Evolutionary conservation across 2,113 vertebrate genomes (phyloP).

Genomic region (Hemibagrus wyckioides): DNA sequence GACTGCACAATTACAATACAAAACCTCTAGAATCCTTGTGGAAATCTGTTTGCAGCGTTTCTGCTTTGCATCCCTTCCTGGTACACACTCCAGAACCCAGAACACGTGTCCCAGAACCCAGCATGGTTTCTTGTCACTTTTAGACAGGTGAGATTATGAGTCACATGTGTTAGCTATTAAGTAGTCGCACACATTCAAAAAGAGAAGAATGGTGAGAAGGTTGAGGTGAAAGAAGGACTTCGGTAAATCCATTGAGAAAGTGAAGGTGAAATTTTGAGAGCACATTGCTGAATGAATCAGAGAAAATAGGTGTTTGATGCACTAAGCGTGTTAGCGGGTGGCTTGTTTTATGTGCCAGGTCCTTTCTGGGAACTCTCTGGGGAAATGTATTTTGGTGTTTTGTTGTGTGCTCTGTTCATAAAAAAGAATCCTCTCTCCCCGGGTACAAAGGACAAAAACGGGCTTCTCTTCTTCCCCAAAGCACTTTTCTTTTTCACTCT

Average conservation of each 20-base stretch:
- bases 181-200: background rate
- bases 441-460: background rate
- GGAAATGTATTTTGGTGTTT: conserved; percentile 43
- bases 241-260: conserved; percentile 9
- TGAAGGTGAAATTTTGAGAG: conserved; percentile 1
- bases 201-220: background rate
- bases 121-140: background rate
- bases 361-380: conserved; percentile 48
- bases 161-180: background rate
- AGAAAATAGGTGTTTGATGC: conserved; percentile 49
- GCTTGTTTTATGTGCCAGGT: conserved; percentile 33
- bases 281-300: conserved; percentile 42
- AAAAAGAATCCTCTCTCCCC: conserved; percentile 46
- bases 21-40: background rate
- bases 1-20: conserved; percentile 7
- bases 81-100: background rate
- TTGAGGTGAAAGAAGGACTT: background rate
- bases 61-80: background rate
- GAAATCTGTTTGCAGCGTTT: background rate
- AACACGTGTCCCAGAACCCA: background rate
- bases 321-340: conserved; percentile 56
- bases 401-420: conserved; percentile 50
- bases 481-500: background rate
- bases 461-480: background rate
- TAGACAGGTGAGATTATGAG: conserved; percentile 17